Evolutionary conservation across 1,140 invertebrate genomes (phyloP).

Genomic region (Microvelia longipes): DNA sequence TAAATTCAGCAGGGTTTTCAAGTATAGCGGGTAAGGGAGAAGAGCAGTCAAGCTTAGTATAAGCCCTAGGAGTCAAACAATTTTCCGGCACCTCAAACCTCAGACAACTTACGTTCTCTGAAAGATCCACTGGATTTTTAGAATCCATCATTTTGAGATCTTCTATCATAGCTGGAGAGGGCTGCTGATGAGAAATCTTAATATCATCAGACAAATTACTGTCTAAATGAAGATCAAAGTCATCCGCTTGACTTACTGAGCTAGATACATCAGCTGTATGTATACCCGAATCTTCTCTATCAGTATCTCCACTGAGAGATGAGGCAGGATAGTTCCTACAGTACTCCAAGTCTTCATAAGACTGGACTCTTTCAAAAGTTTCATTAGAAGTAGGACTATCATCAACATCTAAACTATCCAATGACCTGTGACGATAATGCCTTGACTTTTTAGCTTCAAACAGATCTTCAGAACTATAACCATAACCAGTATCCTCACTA

Average conservation of each 20-base stretch:
- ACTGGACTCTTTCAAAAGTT: slow-evolving; percentile 47
- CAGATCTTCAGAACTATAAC: slow-evolving; percentile 20
- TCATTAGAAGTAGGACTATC: slow-evolving; percentile 33
- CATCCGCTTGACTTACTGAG: slow-evolving; percentile 53
- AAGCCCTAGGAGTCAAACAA: slow-evolving; percentile 8
- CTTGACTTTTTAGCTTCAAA: slow-evolving; percentile 19
- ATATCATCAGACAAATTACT: slow-evolving; percentile 22
- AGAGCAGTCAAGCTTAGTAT: slow-evolving; percentile 7
- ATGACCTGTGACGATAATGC: slow-evolving; percentile 36
- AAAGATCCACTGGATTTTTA: slow-evolving; percentile 2
- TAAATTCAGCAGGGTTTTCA: slow-evolving; percentile 16
- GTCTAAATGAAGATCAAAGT: slow-evolving; percentile 29
- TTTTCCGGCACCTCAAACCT: background rate
- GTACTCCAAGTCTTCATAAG: slow-evolving; percentile 44
- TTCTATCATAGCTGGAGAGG: slow-evolving; percentile 17
- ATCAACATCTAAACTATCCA: slow-evolving; percentile 45
- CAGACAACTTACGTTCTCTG: slow-evolving; percentile 15
- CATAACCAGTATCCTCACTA: background rate
- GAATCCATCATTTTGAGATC: slow-evolving; percentile 9
- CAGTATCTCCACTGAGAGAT: slow-evolving; percentile 39
- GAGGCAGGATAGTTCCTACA: slow-evolving; percentile 36
- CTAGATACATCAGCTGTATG: slow-evolving; percentile 63
- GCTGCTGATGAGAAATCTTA: slow-evolving; percentile 15
- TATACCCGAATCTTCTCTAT: slow-evolving; percentile 65
- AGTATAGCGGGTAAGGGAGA: slow-evolving; percentile 13